Evolutionary conservation across 2,113 vertebrate species (phyloP).

Genomic region (Macheiramphus alcinus): DNA sequence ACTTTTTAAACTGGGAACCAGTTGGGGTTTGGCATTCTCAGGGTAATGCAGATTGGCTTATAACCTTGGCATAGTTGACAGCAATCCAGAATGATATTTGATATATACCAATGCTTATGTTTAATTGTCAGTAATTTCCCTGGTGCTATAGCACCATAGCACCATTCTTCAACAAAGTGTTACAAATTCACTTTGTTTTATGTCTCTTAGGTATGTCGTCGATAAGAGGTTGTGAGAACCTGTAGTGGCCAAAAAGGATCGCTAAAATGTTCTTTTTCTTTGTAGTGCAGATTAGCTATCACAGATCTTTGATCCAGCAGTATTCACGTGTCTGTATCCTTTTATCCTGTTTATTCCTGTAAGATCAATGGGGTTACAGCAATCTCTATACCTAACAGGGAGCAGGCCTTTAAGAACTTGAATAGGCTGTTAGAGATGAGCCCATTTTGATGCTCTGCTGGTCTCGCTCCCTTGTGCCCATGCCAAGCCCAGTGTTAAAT

Average conservation of each 20-base stretch:
- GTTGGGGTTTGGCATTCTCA: not conserved
- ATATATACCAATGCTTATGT: not conserved
- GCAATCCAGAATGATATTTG: not conserved
- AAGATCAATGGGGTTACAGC: not conserved
- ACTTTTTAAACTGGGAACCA: not conserved
- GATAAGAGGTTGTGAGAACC: not conserved
- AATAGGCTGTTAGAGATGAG: not conserved
- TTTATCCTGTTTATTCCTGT: slow-evolving; percentile 19
- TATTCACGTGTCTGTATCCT: not conserved
- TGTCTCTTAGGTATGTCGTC: not conserved
- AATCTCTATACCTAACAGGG: not conserved
- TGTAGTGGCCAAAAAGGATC: not conserved
- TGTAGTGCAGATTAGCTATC: not conserved
- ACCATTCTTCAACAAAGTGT: not conserved
- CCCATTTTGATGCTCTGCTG: not conserved
- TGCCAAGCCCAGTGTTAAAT: not conserved
- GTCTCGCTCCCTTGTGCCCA: not conserved
- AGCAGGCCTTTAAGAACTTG: not conserved
- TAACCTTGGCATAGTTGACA: not conserved
- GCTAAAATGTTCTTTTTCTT: not conserved
- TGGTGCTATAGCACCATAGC: not conserved
- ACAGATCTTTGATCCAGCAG: not conserved
- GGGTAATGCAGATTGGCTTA: not conserved
- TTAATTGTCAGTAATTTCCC: not conserved
- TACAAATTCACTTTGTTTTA: not conserved